Evolutionary conservation across 2,888 invertebrate species (phyloP).

Genomic region (Sarcophaga carnaria): DNA sequence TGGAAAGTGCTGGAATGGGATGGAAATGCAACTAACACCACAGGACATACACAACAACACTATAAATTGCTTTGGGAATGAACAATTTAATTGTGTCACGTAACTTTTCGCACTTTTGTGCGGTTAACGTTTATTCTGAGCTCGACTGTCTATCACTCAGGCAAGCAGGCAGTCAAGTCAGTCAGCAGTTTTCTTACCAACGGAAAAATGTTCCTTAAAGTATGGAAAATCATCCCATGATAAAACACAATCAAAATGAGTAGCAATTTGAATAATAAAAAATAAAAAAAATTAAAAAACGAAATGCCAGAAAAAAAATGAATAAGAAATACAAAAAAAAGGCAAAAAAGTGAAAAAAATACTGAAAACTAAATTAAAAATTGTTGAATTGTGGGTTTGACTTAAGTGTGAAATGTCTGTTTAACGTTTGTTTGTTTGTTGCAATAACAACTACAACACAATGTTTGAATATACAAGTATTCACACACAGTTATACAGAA

Average conservation of each 20-base stretch:
- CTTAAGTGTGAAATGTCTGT: slow-evolving; percentile 67
- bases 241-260: slow-evolving; percentile 63
- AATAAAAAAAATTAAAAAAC: slow-evolving; percentile 52
- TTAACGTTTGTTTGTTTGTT: slow-evolving; percentile 68
- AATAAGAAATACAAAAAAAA: background rate
- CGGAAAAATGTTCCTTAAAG: slow-evolving; percentile 27
- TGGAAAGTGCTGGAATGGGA: slow-evolving; percentile 6
- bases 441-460: slow-evolving; percentile 48
- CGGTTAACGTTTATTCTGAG: slow-evolving; percentile 45
- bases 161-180: background rate
- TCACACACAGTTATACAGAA: background rate
- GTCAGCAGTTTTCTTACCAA: slow-evolving; percentile 29
- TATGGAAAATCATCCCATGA: slow-evolving; percentile 46
- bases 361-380: slow-evolving; percentile 67
- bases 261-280: slow-evolving; percentile 66
- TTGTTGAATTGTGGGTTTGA: slow-evolving; percentile 66
- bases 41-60: slow-evolving; percentile 32
- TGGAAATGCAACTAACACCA: slow-evolving; percentile 32
- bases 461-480: slow-evolving; percentile 29
- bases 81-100: slow-evolving; percentile 70
- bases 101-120: slow-evolving; percentile 69
- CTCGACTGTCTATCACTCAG: slow-evolving; percentile 29
- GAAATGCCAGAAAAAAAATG: slow-evolving; percentile 1
- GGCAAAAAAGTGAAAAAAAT: slow-evolving; percentile 6
- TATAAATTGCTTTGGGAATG: slow-evolving; percentile 67